phyloP scores from a whole-genome alignment of 2,113 vertebrate genomes.

The Tamias sibiricus region DNA sequence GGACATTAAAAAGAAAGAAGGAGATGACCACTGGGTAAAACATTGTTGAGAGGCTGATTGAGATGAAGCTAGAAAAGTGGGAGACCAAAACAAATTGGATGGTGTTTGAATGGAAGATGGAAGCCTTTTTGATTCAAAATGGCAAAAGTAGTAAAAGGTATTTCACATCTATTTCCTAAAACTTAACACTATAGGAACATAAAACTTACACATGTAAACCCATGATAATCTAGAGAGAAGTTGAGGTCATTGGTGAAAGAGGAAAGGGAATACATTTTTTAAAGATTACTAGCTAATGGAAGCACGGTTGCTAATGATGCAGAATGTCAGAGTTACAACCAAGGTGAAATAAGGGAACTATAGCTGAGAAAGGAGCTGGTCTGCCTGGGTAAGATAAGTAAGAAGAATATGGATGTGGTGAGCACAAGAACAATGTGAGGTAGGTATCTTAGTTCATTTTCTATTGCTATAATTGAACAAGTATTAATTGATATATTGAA shows the following conservation, averaged over 20 bases:
- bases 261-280: background rate
- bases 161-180: background rate
- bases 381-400: background rate
- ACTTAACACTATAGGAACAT: background rate
- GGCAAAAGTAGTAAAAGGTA: background rate
- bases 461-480: background rate
- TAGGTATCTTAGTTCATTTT: no score
- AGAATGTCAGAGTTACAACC: background rate
- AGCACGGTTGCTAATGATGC: background rate
- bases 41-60: background rate
- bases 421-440: background rate
- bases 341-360: background rate
- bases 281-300: background rate
- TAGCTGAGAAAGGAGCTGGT: background rate
- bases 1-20: background rate
- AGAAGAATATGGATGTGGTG: background rate
- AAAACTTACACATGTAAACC: background rate
- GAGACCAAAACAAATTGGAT: background rate
- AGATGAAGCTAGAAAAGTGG: background rate
- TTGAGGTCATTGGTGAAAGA: background rate
- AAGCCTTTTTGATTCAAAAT: background rate
- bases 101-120: background rate
- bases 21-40: background rate
- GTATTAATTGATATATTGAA: background rate
- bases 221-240: background rate